Base-by-base conservation (phyloP, 30 jellyfish, hydroid and myxozoan genomes). In the Sanderia malayensis region DNA sequence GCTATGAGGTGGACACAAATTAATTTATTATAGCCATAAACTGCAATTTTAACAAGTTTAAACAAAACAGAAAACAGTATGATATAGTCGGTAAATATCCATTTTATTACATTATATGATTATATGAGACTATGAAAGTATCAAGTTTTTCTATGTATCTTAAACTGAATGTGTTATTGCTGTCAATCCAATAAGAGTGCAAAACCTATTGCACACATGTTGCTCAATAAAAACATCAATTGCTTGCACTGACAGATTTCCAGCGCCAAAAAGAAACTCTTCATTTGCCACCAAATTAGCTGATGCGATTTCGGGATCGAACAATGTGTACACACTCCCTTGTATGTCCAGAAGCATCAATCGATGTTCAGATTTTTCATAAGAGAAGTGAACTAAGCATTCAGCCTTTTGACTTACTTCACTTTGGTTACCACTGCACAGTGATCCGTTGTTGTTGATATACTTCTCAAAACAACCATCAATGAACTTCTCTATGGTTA, bases 281-380 rank as follows among this genome's bases (percentile, higher is more conserved):
- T 10, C 68, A 4, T 37, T n/a, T 41, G 44, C 46, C 2, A 68
- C 41, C 81, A 68, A 11, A 4, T 3, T 17, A 15, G 25, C 41
- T 58, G 2, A 3, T 20, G 7, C 87, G 0, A 74, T 74, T 61
- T 74, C 87, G 18, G 79, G 87, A 47, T 74, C 87, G 27, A 20
- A 20, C 44, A 74, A 24, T 44, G 87, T 58, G 69, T 9, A 61
- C 24, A 8, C 53, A 4, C 29, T 28, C 18, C 79, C 87, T 44
- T 74, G 87, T 19, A 74, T 21, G 27, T 61, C 87, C 0, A 74
- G 70, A 18, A 74, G 45, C 77, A 74, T 74, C 31, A 74, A 23
- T 32, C 37, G 33, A 31, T 74, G 32, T 10, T 61, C 53, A 21
- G 87, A 74, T 62, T 24, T 28, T 19, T 25, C 60, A 62, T 62